phyloP scores from a whole-genome alignment of 2,113 vertebrate species.

The Acanthisitta chloris region DNA sequence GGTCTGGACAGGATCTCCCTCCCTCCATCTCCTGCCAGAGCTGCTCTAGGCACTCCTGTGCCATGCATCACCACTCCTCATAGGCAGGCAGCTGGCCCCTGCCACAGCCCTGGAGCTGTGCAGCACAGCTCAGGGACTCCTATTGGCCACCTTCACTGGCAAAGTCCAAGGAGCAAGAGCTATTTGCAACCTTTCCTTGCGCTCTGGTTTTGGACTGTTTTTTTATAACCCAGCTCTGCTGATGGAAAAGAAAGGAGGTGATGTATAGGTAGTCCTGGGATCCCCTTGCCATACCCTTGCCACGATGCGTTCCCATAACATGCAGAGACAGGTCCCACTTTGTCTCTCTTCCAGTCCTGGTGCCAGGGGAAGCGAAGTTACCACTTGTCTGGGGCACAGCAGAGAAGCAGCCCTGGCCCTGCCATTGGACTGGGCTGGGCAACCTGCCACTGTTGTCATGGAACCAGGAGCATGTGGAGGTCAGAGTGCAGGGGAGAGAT shows the following conservation, averaged over 20 bases:
- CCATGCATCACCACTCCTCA: neutral
- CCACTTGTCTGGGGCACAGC: accelerated
- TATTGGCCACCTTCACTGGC: neutral
- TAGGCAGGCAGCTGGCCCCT: neutral
- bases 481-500: accelerated
- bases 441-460: neutral
- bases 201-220: neutral
- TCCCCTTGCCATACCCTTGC: neutral
- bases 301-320: neutral
- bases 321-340: accelerated
- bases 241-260: neutral
- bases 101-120: neutral
- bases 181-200: neutral
- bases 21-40: neutral
- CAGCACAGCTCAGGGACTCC: neutral
- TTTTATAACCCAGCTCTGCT: neutral
- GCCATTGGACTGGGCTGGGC: neutral
- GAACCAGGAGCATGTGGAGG: neutral
- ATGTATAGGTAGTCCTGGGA: neutral
- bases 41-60: neutral
- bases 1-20: neutral
- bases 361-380: neutral
- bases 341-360: neutral
- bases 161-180: neutral
- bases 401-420: neutral